Evolutionary conservation across 2,888 invertebrate genomes (phyloP).

Genomic region (Lasioglossum leucozonium): DNA sequence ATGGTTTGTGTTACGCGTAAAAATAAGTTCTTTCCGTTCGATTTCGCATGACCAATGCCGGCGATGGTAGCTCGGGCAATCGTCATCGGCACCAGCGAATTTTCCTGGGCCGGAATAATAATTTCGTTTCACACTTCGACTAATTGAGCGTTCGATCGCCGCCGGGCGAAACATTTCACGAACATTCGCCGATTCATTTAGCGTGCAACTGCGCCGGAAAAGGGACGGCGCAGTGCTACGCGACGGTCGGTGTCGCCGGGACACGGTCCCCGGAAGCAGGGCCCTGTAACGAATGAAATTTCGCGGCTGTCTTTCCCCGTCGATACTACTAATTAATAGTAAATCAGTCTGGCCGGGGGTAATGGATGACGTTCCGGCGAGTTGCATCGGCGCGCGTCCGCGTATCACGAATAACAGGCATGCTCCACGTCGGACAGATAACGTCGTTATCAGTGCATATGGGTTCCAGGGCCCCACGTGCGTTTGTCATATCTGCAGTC

Average conservation of each 20-base stretch:
- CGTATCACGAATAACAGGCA: slow-evolving; percentile 59
- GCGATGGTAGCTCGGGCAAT: too few relatives aligned
- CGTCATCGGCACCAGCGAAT: not conserved
- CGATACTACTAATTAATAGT: slow-evolving; percentile 65
- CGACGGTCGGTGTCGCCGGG: not conserved
- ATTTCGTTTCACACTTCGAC: slow-evolving; percentile 9
- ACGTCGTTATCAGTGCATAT: slow-evolving; percentile 68
- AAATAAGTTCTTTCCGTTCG: not conserved
- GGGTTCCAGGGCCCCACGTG: slow-evolving; percentile 62
- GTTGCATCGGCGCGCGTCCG: slow-evolving; percentile 41
- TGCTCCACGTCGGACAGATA: slow-evolving; percentile 63
- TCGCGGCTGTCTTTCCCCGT: slow-evolving; percentile 44
- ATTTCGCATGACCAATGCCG: not conserved
- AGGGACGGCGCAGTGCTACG: too few relatives aligned
- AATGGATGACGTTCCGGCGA: slow-evolving; percentile 63
- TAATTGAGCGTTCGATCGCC: slow-evolving; percentile 37
- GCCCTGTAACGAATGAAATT: slow-evolving; percentile 53
- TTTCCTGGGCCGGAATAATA: not conserved
- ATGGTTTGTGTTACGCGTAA: not conserved
- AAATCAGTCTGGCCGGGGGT: slow-evolving; percentile 58
- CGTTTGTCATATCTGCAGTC: slow-evolving; percentile 65
- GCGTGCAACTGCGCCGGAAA: slow-evolving; percentile 4
- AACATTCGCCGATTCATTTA: slow-evolving; percentile 42
- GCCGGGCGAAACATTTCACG: slow-evolving; percentile 18
- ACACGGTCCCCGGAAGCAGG: not conserved